Base-by-base conservation (phyloP, 2,888 invertebrate species). In the Pantelozetes paolii region DNA sequence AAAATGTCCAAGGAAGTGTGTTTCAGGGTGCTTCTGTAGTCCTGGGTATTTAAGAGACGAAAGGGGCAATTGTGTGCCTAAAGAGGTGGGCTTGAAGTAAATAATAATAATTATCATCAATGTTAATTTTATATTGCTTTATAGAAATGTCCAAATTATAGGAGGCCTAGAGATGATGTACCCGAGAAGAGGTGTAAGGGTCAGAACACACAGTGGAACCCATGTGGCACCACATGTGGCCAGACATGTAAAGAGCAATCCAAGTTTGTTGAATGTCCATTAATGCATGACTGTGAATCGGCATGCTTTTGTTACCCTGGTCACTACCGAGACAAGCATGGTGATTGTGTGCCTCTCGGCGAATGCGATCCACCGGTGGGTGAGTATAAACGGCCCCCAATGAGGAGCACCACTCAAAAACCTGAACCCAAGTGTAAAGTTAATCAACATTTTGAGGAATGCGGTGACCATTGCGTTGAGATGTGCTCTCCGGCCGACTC, bases 381-480 rank as follows among this genome's bases (percentile, higher is more conserved):
- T 1, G 30, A 67, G 23, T 59, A 1, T 15, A 32, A 18, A n/a
- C 40, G 20, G 20, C 20, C 11, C 6, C 8, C 23, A 13, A 67
- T 18, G 0, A 67, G 40, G 5, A 5, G 20, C 0, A 40, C 2
- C 1, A 9, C n/a, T 13, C 8, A 36, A n/a, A 18, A n/a, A 1
- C 1, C 36, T 1, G 11, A 15, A 20, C 40, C 36, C 1, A n/a
- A 36, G 23, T 67, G 67, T 40, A 8, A 1, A 18, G 67, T n/a
- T 1, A 1, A 67, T 40, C 40, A 67, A 42, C 67, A 23, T 2
- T 67, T 36, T 15, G 40, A 67, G 0, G 42, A 67, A 2, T 67
- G 67, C 15, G 67, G 40, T n/a, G 40, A 67, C 15, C 67, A 67
- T 36, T 67, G 67, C 23, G 40, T 40, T 3, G 67, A 67, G 23